Base-by-base conservation (phyloP, 2,888 invertebrate species). In the Eilema sororculum region DNA sequence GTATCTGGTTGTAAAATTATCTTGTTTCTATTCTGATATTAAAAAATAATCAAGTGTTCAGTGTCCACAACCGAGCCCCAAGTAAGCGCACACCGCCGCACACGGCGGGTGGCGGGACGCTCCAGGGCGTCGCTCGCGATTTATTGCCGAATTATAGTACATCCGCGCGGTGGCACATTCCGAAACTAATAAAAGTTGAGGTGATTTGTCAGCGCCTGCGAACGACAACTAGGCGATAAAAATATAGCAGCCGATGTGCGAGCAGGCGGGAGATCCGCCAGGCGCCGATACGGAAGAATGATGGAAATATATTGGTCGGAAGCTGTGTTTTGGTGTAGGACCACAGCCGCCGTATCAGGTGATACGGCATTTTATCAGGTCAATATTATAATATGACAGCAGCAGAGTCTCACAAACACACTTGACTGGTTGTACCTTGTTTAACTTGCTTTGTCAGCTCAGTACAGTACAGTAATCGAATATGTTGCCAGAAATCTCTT, bases 141-240 rank as follows among this genome's bases (percentile, higher is more conserved):
- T 78, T 80, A 79, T 82, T 68, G 71, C 59, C 72, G 69, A 61
- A 73, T 65, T 69, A 69, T 65, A 24, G 65, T 62, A 56, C 37
- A 61, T 37, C 24, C 33, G 57, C 28, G 52, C 52, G 37, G 46
- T 22, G 52, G 52, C 37, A 68, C 61, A 56, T 56, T 61, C 67
- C 56, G 71, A 69, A 71, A 75, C 75, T 73, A 76, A 82, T 80
- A 77, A 75, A 80, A 82, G 72, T 78, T 75, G 61, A 25, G 28
- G 66, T 37, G 66, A 78, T 73, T 82, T 82, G 69, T 82, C 83
- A 74, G 68, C 72, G 77, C 65, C 69, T 68, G 75, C 62, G 46
- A 65, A 56, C 30, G 63, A 67, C 67, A 67, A 67, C 61, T 52
- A 30, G 30, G 61, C 61, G 33, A 61, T 67, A 67, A 62, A 52